Base-by-base conservation (phyloP, 2,888 invertebrate genomes). In the Esperia sulphurella region DNA sequence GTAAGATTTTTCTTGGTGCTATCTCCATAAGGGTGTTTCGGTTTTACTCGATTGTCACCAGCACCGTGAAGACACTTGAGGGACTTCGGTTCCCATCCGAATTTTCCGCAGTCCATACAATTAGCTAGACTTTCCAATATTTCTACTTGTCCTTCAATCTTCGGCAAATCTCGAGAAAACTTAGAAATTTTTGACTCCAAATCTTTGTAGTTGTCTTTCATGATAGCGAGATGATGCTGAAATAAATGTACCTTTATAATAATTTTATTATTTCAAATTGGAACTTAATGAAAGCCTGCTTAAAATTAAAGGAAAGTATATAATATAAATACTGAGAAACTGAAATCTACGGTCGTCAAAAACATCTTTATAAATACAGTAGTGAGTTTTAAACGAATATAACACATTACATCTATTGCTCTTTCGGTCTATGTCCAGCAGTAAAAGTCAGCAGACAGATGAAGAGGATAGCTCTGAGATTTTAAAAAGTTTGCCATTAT, bases 101-200 rank as follows among this genome's bases (percentile, higher is more conserved):
- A 57, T 12, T 64, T n/a, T 48, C 40, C n/a, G 30, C 42, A 58
- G 4, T 77, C 73, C 10, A 80, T 49, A 7, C 64, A 69, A 35
- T 59, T 68, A 0, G 83, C 73, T 14, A 87, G 50, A 1, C 73
- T 63, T 60, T 83, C 83, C 45, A 88, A 61, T 8, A 81, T 63
- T 50, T 79, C 76, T 1, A 87, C 61, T 63, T 88, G 83, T 0
- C 79, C 78, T 68, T 84, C 82, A 8, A 88, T 59, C 52, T 77
- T 87, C 0, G 86, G 85, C 8, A 88, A 48, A 42, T 83, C 80
- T 48, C 71, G 57, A 0, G 84, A 73, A 48, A 82, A 68, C 42
- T 62, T 71, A 0, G 63, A 54, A 30, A 88, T 68, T 51, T 77
- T 72, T 13, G 52, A 49, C 62, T 87, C 83, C 46, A 88, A 60